phyloP scores from a whole-genome alignment of 2,113 vertebrate genomes.

The Maylandia zebra region DNA sequence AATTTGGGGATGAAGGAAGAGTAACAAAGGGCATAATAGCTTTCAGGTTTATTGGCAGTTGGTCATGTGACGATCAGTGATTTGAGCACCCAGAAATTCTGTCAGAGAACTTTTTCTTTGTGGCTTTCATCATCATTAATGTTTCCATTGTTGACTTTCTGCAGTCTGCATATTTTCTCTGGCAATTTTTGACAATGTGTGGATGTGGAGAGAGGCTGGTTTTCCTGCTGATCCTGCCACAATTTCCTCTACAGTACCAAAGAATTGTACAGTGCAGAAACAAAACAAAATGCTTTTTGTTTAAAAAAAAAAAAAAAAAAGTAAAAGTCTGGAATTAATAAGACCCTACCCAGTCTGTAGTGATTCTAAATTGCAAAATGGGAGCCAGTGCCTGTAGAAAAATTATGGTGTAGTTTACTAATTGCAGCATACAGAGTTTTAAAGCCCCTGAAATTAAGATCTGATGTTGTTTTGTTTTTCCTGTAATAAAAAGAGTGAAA shows the following conservation, averaged over 20 bases:
- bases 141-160: conserved; percentile 25
- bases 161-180: background rate
- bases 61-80: background rate
- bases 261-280: background rate
- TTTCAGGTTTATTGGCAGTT: background rate
- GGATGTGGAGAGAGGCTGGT: background rate
- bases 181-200: background rate
- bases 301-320: background rate
- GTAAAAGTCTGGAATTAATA: background rate
- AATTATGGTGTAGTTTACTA: background rate
- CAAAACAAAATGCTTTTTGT: background rate
- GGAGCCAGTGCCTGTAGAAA: background rate
- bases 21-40: background rate
- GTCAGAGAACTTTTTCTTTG: background rate
- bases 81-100: background rate
- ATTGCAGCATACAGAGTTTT: background rate
- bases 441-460: background rate
- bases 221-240: background rate
- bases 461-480: background rate
- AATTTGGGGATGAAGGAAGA: background rate
- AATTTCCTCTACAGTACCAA: background rate
- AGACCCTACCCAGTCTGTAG: background rate
- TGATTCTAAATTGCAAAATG: background rate
- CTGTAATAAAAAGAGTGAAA: background rate
- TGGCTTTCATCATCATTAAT: background rate